Conservation (phyloP, 2,113 vertebrate species). For the Aptenodytes forsteri region DNA sequence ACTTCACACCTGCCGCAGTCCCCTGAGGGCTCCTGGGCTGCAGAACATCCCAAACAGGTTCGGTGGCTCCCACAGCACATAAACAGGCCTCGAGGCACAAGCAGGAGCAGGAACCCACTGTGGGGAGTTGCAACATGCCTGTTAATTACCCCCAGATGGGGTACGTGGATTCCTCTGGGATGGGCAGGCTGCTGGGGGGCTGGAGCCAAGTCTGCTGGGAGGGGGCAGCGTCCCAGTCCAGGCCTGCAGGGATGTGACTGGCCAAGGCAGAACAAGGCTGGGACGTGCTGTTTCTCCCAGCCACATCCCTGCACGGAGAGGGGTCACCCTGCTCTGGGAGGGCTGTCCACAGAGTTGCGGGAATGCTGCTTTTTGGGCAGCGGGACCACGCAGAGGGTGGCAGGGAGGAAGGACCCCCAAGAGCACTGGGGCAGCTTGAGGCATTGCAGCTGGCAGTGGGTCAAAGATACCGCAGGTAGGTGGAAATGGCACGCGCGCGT, state of each 20-base stretch:
- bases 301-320: background rate
- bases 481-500: rapidly evolving
- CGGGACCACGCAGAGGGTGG: background rate
- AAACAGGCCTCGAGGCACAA: background rate
- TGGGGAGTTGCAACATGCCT: background rate
- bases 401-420: background rate
- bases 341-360: rapidly evolving
- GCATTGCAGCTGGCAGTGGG: background rate
- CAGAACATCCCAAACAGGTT: background rate
- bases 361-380: background rate
- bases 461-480: background rate
- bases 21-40: background rate
- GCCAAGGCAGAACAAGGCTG: background rate
- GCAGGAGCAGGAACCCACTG: background rate
- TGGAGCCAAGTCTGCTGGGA: background rate
- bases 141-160: background rate
- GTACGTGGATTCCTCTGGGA: background rate
- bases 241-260: background rate
- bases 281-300: background rate
- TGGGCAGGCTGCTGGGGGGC: background rate
- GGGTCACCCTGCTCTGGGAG: background rate
- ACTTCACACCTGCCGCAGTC: rapidly evolving
- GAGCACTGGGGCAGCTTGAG: background rate
- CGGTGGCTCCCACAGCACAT: background rate
- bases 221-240: background rate